Base-by-base conservation (phyloP, 1,140 invertebrate species). In the Oreohelix idahoensis region DNA sequence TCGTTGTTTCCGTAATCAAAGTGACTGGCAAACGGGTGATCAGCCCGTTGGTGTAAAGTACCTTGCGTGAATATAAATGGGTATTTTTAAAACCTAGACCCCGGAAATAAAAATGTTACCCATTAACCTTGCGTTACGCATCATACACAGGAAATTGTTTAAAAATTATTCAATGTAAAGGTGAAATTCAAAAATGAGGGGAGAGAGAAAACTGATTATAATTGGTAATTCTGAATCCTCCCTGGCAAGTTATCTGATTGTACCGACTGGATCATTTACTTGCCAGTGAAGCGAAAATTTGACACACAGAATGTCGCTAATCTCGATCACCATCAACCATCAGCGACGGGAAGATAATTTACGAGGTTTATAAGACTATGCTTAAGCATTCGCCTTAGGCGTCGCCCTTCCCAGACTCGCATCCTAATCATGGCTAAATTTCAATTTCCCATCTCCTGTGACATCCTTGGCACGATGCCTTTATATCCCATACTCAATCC, bases 401-500 rank as follows among this genome's bases (percentile, higher is more conserved):
- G 26, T 42, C 23, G 2, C n/a, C 35, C 11, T 49, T 45, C 15
- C 32, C 77, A 10, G 26, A 32, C 29, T 63, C 77, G 53, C 51
- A 79, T 79, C 77, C 77, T 79, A 63, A 63, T 66, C 77, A 79
- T 11, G 17, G 75, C 75, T 77, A 77, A 53, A 53, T 77, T 77
- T 77, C 75, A 77, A 77, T 77, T 77, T 77, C 53, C 75, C 29
- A 53, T 23, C 45, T 23, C 4, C 29, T 2, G 2, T 45, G 42
- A 39, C 42, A 39, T 26, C 42, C 45, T 20, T 15, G 42, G 5
- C 45, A 17, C 13, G 0, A 11, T 42, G 36, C 71, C 11, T 73
- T 45, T 36, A 39, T 10, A 4, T 26, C 35, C 73, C 73, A 1
- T 11, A 29, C 10, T 35, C 73, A 1, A 58, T 58, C 53, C 10